phyloP scores from a whole-genome alignment of 2,113 vertebrate species.

The Bufo gargarizans region DNA sequence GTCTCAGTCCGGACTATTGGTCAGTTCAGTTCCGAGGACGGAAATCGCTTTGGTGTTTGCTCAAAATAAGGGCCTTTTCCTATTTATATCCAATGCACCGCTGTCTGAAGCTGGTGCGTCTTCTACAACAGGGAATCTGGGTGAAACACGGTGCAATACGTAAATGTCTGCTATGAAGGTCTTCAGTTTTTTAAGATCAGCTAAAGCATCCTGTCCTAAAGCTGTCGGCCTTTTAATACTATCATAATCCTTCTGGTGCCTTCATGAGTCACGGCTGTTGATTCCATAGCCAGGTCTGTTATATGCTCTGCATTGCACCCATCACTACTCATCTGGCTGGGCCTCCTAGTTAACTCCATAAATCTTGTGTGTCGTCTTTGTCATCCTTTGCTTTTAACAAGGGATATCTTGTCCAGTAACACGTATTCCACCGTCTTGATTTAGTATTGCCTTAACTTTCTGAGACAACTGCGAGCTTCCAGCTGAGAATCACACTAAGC shows the following conservation, averaged over 20 bases:
- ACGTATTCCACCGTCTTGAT: conserved; percentile 70
- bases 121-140: neutral
- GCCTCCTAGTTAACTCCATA: neutral
- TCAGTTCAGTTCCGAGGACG: neutral
- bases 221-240: neutral
- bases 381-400: neutral
- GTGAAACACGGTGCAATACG: neutral
- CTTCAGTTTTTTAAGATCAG: neutral
- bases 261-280: neutral
- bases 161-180: neutral
- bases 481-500: conserved; percentile 63
- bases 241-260: neutral
- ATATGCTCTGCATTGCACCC: neutral
- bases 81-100: conserved; percentile 2
- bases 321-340: neutral
- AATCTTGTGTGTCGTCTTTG: neutral
- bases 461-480: conserved; percentile 71
- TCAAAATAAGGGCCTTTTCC: neutral
- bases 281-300: neutral
- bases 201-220: neutral
- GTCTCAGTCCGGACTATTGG: neutral
- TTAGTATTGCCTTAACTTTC: conserved; percentile 74
- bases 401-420: conserved; percentile 69
- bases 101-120: neutral
- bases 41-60: neutral